Evolutionary conservation across 2,113 vertebrate species (phyloP), one percentile per base, ranked within the genome.

Genomic region (Mobula birostris): DNA sequence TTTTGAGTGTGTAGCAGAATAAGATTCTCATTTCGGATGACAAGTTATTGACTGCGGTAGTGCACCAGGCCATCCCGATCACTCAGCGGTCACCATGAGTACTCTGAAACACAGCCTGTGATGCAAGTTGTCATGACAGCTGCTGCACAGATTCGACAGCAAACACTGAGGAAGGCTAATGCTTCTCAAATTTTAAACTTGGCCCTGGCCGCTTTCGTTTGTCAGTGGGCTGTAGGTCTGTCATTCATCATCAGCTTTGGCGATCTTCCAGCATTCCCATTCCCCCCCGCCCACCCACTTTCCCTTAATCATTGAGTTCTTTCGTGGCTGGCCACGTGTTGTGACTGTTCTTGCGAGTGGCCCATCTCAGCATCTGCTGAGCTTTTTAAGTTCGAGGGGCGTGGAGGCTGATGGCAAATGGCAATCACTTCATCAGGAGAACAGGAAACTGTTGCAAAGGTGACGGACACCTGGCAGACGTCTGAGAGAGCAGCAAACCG

Each of bases 361-460:
- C 83, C 83, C 58, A 61, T 61, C 61, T 87, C 56, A 61, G 83
- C 83, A 87, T 87, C 83, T 87, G 83, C 29, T 87, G 56, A 87
- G 83, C 56, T 12, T 87, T 61, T 87, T 87, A 29, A 87, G 56
- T 63, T 29, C 14, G 56, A 15, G 29, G 11, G 27, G 83, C 48
- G 27, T 87, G 24, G 56, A 87, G 40, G 56, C 83, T 14, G 48
- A 61, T 87, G 56, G 83, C 27, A 56, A 29, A 29, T 9, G 27
- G 21, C 56, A 61, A 61, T 85, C 82, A 63, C 5, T 29, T 87
- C 56, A 87, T 24, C 56, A n/a, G 12, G 61, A 87, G 48, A 87
- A 61, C 58, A 7, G 83, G 83, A 29, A 87, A 87, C 61, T 11
- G 58, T 85, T 85, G 4, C 82, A 48, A 36, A 32, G 8, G 79